Evolutionary conservation across 2,113 vertebrate species (phyloP), one percentile per base, ranked within the genome.

Genomic region (Guaruba guarouba): DNA sequence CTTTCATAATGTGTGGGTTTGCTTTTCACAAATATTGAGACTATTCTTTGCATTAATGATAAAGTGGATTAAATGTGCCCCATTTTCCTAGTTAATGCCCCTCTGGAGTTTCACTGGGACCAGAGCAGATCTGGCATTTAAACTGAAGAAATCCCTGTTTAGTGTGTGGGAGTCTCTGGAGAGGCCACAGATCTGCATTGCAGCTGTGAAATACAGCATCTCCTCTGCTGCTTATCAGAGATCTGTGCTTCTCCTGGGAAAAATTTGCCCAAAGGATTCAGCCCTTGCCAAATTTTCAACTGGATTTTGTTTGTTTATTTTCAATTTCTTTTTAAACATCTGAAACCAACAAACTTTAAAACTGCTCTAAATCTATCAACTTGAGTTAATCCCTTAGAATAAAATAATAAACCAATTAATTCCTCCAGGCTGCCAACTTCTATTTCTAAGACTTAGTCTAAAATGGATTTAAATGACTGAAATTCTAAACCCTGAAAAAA

Each of bases 301-400:
- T 92, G 81, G 70, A 85, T 94, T 92, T 94, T 92, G 86, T 94
- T 96, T 97, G 95, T 95, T 96, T 97, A 93, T 96, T 95, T 95
- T 92, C 92, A 75, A 91, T 89, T 95, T 92, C 63, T 94, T 92
- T 92, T 96, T 86, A 95, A 94, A 92, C 49, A 90, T 90, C 66
- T 96, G 92, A 95, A 95, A 94, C 93, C 52, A 94, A 93, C 66
- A 95, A 93, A 94, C 70, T 73, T 86, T 1, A 82, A 92, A 95
- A 84, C 46, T 75, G 64, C 33, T 96, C 82, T 95, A 69, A 90
- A 94, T 86, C 90, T 88, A 90, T 95, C 95, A 95, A 90, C 29
- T 92, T 92, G 82, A 93, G 82, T 95, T 93, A 96, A 90, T 90
- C 5, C 55, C 64, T 83, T 88, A 91, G 93, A 93, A 94, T 51